Base-by-base conservation (phyloP, 2,888 invertebrate genomes). In the Dermolepida albohirtum region DNA sequence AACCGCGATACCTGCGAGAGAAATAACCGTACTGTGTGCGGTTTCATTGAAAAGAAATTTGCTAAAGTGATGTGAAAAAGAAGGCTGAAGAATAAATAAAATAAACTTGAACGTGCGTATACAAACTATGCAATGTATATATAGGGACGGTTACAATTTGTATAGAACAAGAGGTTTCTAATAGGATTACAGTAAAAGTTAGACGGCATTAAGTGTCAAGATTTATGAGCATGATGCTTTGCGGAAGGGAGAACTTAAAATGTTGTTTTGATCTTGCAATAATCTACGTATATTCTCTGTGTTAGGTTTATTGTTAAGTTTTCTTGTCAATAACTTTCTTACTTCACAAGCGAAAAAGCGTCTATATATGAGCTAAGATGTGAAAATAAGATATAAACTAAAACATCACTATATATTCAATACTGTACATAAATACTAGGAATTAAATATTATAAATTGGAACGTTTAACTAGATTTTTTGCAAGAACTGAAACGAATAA, bases 161-260 rank as follows among this genome's bases (percentile, higher is more conserved):
- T 67, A 67, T 64, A 44, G 67, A 67, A 67, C 67, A 67, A 67
- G 67, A 67, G 67, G 64, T 49, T 59, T 50, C 63, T 67, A 67
- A 67, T 67, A 67, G 67, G 67, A 67, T 67, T 67, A 67, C 51
- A 54, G 62, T 12, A 63, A 44, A 67, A 64, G 67, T 67, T 67
- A 64, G 62, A 50, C 62, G 67, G 67, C 39, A 54, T 67, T 63
- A 64, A 63, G 47, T 41, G 29, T 64, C 12, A 43, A 63, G 67
- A 67, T 67, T 67, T 67, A 67, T 67, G 54, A 39, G 55, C 47
- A 4, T 54, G 52, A 49, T 44, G 55, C 27, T 47, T 39, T 27
- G 52, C 22, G 41, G 49, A 50, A 63, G 66, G 66, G 67, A 54
- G 52, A 54, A 64, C 44, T 67, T 67, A 54, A 54, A 67, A 64